These are phyloP conservation scores for Dryoscopus gambensis DNA, from an alignment of 2,113 vertebrate genomes.

Conservation along the genomic window DNA sequence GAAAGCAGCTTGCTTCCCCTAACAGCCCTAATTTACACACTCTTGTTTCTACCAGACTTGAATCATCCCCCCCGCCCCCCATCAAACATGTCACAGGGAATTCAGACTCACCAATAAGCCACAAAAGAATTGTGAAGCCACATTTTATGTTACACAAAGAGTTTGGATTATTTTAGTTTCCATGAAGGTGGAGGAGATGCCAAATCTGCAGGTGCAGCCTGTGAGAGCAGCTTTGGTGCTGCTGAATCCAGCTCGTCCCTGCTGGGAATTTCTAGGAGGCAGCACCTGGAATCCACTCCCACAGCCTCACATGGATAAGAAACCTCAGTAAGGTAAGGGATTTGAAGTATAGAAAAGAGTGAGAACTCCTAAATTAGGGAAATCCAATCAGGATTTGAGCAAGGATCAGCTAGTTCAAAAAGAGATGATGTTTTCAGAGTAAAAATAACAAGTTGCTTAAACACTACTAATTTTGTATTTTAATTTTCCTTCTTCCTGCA, in stretches of 20 bases:
- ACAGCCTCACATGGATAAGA: accelerated
- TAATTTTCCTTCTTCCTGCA: background rate
- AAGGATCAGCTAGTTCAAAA: background rate
- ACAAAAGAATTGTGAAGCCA: background rate
- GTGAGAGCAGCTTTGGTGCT: background rate
- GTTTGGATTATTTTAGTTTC: background rate
- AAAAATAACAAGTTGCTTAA: background rate
- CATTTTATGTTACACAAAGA: accelerated
- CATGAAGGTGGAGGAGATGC: background rate
- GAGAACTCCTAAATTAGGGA: background rate
- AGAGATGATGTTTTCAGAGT: accelerated
- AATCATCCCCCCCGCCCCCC: background rate
- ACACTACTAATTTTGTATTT: background rate
- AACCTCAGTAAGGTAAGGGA: background rate
- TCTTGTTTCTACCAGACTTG: background rate
- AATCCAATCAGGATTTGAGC: background rate
- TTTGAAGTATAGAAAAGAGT: background rate
- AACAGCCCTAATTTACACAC: background rate
- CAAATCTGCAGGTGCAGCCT: background rate
- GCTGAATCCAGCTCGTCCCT: background rate
- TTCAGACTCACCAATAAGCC: background rate
- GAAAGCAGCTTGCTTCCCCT: background rate
- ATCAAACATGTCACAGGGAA: background rate
- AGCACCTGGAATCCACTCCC: background rate
- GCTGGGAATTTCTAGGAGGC: background rate